phyloP scores from a whole-genome alignment of 2,797 vertebrate species.

The Scarus forsteni region DNA sequence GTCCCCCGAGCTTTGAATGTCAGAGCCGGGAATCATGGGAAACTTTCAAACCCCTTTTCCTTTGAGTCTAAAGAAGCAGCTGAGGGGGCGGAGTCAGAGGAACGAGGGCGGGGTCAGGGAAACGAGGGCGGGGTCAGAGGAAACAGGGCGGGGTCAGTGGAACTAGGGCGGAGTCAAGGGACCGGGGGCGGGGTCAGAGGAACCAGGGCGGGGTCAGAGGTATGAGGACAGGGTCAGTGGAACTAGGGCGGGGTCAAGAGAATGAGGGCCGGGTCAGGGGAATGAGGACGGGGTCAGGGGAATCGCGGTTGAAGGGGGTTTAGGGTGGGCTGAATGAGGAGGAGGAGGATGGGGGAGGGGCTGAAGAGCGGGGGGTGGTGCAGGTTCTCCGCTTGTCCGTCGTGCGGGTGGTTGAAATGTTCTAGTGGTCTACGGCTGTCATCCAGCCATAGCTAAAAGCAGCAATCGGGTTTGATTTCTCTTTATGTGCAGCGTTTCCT shows the following conservation, averaged over 20 bases:
- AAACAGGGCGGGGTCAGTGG: constrained; percentile 16
- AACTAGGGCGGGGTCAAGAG: constrained; percentile 7
- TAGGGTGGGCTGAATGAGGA: background rate
- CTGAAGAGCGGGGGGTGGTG: constrained; percentile 37
- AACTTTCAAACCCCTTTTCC: constrained; percentile 79
- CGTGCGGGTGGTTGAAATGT: constrained; percentile 65
- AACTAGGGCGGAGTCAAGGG: no score
- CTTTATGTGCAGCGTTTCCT: constrained; percentile 7
- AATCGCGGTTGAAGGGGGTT: constrained; percentile 5
- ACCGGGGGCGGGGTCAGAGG: constrained; percentile 19
- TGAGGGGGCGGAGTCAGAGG: constrained; percentile 41
- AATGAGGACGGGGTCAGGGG: no score
- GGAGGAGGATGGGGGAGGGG: constrained; percentile 28
- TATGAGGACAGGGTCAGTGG: no score
- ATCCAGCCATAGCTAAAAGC: constrained; percentile 83
- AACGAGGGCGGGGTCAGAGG: constrained; percentile 14
- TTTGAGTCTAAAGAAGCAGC: constrained; percentile 82
- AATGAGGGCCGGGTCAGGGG: constrained; percentile 13
- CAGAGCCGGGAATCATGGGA: constrained; percentile 71
- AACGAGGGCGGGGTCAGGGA: constrained; percentile 17
- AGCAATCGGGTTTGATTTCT: constrained; percentile 68
- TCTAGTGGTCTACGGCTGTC: constrained; percentile 84
- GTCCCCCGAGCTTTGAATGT: constrained; percentile 83
- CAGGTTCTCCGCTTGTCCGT: constrained; percentile 67
- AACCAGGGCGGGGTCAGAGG: constrained; percentile 13